A percentile compares a stretch with the other conserved stretches of the same genome.
These are phyloP conservation scores for Laodelphax striatellus DNA, from an alignment of 1,140 invertebrate genomes.

Conservation along the genomic window DNA sequence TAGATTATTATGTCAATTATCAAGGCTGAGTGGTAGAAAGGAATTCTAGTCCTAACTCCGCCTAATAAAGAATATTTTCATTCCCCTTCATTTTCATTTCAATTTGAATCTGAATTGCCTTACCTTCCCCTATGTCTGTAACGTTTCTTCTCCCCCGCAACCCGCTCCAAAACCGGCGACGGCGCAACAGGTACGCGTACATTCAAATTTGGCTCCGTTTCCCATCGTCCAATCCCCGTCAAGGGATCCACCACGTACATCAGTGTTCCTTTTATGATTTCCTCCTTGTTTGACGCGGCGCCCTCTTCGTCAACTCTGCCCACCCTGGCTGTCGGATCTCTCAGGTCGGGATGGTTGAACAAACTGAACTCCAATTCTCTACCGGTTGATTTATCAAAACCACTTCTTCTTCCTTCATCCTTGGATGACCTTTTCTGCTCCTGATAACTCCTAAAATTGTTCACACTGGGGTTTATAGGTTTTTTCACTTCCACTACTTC, in stretches of 20 bases:
- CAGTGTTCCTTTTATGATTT: slow-evolving; percentile 16
- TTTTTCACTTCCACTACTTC: slow-evolving; percentile 11
- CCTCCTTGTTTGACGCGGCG: not conserved
- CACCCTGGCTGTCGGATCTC: slow-evolving; percentile 1
- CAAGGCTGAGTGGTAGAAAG: too few relatives aligned
- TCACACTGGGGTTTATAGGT: not conserved
- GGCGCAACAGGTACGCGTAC: too few relatives aligned
- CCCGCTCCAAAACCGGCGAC: too few relatives aligned
- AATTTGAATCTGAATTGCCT: too few relatives aligned
- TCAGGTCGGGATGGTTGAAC: slow-evolving; percentile 8
- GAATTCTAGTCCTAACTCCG: too few relatives aligned
- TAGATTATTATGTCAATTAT: too few relatives aligned
- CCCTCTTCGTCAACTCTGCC: not conserved
- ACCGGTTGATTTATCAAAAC: not conserved
- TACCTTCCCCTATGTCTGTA: too few relatives aligned
- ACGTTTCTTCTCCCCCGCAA: too few relatives aligned
- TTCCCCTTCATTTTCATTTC: too few relatives aligned
- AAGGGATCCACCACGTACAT: slow-evolving; percentile 21
- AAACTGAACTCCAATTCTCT: not conserved
- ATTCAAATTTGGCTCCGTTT: not conserved
- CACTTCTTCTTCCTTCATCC: not conserved
- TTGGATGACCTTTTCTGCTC: slow-evolving; percentile 1
- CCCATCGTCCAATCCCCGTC: slow-evolving; percentile 21
- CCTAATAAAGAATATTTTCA: too few relatives aligned
- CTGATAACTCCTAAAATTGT: slow-evolving; percentile 5